Evolutionary conservation across 30 jellyfish, hydroid and myxozoan genomes (phyloP), one percentile per base, ranked within the genome.

Genomic region (Mastigias papua): DNA sequence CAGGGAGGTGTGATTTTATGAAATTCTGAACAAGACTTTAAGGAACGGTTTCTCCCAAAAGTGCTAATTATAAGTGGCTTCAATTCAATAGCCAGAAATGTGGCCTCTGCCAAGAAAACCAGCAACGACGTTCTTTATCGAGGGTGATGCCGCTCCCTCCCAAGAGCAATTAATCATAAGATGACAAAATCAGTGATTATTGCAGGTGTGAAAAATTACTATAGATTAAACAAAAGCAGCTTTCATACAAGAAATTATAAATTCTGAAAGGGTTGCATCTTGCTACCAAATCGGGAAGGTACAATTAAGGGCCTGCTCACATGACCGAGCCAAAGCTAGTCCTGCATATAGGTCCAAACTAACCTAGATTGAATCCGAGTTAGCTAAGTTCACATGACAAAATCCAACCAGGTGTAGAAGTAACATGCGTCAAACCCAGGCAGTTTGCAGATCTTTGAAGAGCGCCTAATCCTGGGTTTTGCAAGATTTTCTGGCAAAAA

Each of bases 101-200:
- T 63, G 74, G 19, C 68, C 23, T 33, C 35, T 34, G 83, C 68
- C 83, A 35, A 2, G 83, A 21, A 72, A 34, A 72, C 83, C 34
- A 25, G 35, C 67, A 61, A 32, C 35, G 83, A 10, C 60, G 1
- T 32, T 34, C 66, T 46, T 48, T 72, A 10, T 6, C 17, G 58
- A 19, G 15, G 11, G 13, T 72, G 83, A 72, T 37, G 48, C 68
- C 66, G 66, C 83, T 3, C 34, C 25, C 1, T 72, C 83, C 83
- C 83, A 11, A 33, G 4, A 7, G 83, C 16, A 61, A 48, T 72
- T 72, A 34, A 48, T 72, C 68, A 72, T 25, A 29, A 72, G 69
- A 35, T 37, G 1, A 72, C 22, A 35, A 69, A 34, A 72, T 3
- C 34, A 35, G 42, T 58, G 21, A 58, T 58, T n/a, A 25, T 63